Percentiles rank a stretch among this genome's conserved stretches.
phyloP scores from a whole-genome alignment of 2,888 invertebrate genomes.

The Lithophane leautieri region DNA sequence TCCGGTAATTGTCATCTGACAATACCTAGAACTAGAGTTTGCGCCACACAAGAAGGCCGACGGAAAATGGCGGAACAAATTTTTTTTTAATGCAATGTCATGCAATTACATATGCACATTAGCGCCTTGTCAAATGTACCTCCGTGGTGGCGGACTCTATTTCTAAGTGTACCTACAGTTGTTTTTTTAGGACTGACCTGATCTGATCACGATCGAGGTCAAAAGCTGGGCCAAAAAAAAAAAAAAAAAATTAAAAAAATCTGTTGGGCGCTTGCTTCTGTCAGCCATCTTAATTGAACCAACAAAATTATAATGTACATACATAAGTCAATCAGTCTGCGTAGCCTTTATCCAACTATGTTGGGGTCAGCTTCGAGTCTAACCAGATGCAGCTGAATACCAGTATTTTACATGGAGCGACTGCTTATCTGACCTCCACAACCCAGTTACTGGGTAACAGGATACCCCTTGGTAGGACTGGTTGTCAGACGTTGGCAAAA shows the following conservation, averaged over 20 bases:
- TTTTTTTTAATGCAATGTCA: too few species aligned
- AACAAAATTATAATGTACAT: not conserved
- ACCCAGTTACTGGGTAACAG: not conserved
- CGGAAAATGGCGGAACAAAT: too few species aligned
- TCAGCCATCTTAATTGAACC: not conserved
- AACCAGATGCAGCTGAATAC: not conserved
- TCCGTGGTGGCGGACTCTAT: not conserved
- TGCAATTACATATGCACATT: too few species aligned
- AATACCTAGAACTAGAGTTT: not conserved
- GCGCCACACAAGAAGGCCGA: too few species aligned
- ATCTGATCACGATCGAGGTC: too few species aligned
- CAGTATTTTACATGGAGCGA: not conserved
- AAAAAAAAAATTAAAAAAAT: too few species aligned
- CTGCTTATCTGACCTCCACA: not conserved
- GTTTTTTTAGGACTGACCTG: not conserved
- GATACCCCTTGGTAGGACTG: too few species aligned
- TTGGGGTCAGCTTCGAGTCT: not conserved
- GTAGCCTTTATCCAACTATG: too few species aligned
- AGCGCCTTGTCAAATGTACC: too few species aligned
- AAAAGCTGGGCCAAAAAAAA: too few species aligned
- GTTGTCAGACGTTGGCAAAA: not conserved
- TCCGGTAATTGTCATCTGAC: slow-evolving; percentile 13
- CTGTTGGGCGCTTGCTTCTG: not conserved
- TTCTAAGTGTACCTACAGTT: not conserved
- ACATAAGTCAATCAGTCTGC: too few species aligned